Conservation (phyloP, 1,140 invertebrate species). For the Drosophila orena region DNA sequence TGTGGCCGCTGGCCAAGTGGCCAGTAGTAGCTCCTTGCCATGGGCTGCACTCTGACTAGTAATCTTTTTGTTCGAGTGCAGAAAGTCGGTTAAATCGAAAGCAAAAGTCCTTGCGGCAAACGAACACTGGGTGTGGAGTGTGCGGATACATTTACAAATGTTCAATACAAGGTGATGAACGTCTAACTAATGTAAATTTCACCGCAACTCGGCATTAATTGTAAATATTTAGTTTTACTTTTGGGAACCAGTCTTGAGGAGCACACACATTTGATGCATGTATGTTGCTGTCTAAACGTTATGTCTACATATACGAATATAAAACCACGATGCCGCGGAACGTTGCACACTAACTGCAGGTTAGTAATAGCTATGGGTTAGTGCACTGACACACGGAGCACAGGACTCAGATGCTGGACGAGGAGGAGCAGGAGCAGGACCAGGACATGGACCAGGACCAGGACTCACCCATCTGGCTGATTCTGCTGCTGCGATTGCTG, state of each 20-base stretch:
- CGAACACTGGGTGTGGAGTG: conserved; percentile 22
- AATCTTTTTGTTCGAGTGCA: conserved; percentile 50
- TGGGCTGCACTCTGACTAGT: conserved; percentile 48
- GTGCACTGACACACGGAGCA: conserved; percentile 42
- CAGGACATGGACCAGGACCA: conserved; percentile 33
- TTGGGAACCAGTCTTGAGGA: conserved; percentile 68
- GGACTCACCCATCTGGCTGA: conserved; percentile 72
- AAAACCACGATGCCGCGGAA: conserved; percentile 19
- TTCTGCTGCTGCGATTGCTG: conserved; percentile 55
- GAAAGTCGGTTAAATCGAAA: conserved; percentile 42
- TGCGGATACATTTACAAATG: conserved; percentile 43
- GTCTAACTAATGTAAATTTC: conserved; percentile 44
- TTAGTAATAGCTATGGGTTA: conserved; percentile 64
- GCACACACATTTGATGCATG: conserved; percentile 60
- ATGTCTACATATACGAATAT: conserved; percentile 26
- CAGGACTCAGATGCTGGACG: conserved; percentile 25
- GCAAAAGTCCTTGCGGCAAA: conserved; percentile 16
- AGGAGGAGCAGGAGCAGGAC: conserved; percentile 15
- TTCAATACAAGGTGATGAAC: conserved; percentile 27
- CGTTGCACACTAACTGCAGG: background rate
- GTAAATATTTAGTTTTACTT: conserved; percentile 48
- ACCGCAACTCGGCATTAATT: conserved; percentile 31
- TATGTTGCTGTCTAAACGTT: conserved; percentile 11
- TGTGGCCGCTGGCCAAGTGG: conserved; percentile 34
- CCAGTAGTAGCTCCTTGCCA: conserved; percentile 60